phyloP scores from a whole-genome alignment of 2,797 vertebrate species.

The Heliangelus exortis region DNA sequence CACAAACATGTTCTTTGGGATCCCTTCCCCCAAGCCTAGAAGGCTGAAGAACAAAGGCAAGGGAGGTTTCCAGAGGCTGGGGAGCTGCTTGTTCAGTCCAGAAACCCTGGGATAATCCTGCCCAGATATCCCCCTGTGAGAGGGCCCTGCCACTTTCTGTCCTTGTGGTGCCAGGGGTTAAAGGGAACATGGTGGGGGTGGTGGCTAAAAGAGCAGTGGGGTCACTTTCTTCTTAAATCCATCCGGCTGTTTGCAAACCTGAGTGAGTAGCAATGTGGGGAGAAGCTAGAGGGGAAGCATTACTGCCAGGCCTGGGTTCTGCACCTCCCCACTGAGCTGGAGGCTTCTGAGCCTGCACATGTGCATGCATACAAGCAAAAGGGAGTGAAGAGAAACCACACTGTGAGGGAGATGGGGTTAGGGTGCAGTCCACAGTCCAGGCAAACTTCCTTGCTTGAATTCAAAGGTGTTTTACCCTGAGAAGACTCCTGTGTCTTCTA shows the following conservation, averaged over 20 bases:
- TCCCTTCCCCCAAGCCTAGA: slow-evolving; percentile 20
- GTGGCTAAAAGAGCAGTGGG: not conserved
- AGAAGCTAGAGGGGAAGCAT: not conserved
- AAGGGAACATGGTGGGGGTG: not conserved
- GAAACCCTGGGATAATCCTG: not conserved
- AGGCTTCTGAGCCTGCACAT: not conserved
- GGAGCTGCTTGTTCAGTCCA: not conserved
- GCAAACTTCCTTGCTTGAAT: not conserved
- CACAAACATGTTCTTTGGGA: slow-evolving; percentile 50
- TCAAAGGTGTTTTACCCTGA: not conserved
- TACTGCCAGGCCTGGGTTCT: not conserved
- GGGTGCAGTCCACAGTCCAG: rapidly evolving
- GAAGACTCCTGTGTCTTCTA: not conserved
- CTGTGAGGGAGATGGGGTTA: not conserved
- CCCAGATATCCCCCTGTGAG: not conserved
- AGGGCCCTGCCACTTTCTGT: not conserved
- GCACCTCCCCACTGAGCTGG: not conserved
- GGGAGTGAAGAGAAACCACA: rapidly evolving
- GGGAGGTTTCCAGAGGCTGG: slow-evolving; percentile 17
- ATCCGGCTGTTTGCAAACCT: not conserved
- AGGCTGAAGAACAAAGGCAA: not conserved
- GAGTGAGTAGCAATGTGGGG: not conserved
- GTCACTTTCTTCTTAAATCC: not conserved
- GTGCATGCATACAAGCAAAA: not conserved
- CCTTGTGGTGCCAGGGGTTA: not conserved